These are phyloP conservation scores for Drosophila mauritiana DNA, from an alignment of 1,140 invertebrate species.

Conservation along the genomic window DNA sequence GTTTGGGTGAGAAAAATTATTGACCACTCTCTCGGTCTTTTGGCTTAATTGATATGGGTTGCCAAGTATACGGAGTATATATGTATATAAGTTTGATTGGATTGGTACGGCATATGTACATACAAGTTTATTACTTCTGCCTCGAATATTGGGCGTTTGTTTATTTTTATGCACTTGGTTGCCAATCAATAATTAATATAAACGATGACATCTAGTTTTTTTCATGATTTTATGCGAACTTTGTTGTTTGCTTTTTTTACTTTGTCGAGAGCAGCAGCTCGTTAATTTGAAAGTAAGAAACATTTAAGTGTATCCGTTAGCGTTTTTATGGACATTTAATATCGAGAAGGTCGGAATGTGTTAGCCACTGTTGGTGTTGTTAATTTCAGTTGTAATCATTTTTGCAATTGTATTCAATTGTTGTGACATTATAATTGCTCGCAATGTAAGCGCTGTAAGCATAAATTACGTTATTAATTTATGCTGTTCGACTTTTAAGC, in stretches of 20 bases:
- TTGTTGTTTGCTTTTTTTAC: neutral
- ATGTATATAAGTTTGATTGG: constrained; percentile 1
- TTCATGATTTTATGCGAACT: neutral
- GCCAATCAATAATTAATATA: constrained; percentile 36
- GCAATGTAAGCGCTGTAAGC: constrained; percentile 6
- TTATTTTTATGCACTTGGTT: constrained; percentile 34
- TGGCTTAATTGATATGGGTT: constrained; percentile 59
- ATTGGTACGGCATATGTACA: neutral
- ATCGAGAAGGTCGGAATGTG: neutral
- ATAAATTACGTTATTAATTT: constrained; percentile 31
- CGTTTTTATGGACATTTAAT: neutral
- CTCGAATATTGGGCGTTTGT: constrained; percentile 7
- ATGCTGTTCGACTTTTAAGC: neutral
- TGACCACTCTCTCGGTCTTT: constrained; percentile 37
- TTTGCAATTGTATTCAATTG: constrained; percentile 16
- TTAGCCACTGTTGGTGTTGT: neutral
- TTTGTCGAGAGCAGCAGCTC: neutral
- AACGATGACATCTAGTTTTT: constrained; percentile 24
- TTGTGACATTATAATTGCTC: constrained; percentile 24
- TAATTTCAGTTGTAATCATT: constrained; percentile 5
- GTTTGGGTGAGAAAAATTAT: constrained; percentile 65
- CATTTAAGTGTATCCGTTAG: neutral
- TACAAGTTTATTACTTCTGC: neutral
- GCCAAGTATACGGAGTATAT: neutral
- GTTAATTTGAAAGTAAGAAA: neutral